Evolutionary conservation across 1,140 invertebrate species (phyloP).

Genomic region (Pentalonia nigronervosa): DNA sequence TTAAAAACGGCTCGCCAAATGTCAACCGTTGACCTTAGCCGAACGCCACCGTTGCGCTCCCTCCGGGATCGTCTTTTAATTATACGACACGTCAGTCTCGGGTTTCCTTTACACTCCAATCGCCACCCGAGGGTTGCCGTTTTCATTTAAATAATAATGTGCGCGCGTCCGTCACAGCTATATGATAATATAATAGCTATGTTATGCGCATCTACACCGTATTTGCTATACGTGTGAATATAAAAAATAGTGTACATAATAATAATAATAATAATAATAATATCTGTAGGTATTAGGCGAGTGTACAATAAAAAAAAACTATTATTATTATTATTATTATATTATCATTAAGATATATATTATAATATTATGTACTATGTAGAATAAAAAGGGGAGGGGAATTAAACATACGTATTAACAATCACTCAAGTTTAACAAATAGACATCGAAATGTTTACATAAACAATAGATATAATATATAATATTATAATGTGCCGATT

Average conservation of each 20-base stretch:
- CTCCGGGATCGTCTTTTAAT: slow-evolving; percentile 55
- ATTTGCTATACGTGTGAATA: background rate
- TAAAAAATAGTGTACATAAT: background rate
- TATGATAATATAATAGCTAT: background rate
- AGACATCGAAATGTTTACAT: slow-evolving; percentile 20
- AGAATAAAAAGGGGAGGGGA: slow-evolving; percentile 8
- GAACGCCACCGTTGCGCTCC: slow-evolving; percentile 21
- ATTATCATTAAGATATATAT: background rate
- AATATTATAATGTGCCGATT: background rate
- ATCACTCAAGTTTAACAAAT: slow-evolving; percentile 38
- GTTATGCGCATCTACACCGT: background rate
- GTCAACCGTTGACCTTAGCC: slow-evolving; percentile 56
- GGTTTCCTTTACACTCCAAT: slow-evolving; percentile 40
- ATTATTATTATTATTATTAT: background rate
- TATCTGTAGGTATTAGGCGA: background rate
- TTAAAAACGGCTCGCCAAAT: slow-evolving; percentile 53
- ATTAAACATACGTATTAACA: slow-evolving; percentile 24
- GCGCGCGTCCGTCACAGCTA: background rate
- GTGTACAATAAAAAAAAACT: background rate
- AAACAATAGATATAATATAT: slow-evolving; percentile 23
- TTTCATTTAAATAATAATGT: slow-evolving; percentile 50
- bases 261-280: background rate
- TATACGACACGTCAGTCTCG: slow-evolving; percentile 57
- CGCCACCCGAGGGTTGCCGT: slow-evolving; percentile 28
- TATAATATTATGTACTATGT: background rate